phyloP scores from a whole-genome alignment of 2,113 vertebrate genomes.

The Rhizomys pruinosus region DNA sequence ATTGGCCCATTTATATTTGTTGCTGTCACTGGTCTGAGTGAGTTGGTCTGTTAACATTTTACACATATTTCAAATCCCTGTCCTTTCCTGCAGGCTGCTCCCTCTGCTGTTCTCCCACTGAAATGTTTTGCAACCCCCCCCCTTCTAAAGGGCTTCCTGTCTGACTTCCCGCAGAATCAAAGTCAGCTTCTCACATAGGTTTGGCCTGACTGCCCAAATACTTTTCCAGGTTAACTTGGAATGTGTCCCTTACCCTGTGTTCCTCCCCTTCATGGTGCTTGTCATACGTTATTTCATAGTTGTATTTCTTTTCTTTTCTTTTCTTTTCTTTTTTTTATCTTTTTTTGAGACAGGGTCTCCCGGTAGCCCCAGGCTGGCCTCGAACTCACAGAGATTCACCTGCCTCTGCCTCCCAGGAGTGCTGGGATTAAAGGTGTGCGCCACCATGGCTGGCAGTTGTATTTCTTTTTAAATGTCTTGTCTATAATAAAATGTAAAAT shows the following conservation, averaged over 20 bases:
- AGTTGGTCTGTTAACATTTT: background rate
- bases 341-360: too few species aligned
- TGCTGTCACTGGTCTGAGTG: background rate
- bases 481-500: background rate
- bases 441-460: too few species aligned
- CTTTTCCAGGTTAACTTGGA: too few species aligned
- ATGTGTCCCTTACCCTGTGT: background rate
- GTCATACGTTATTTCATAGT: too few species aligned
- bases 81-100: background rate
- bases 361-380: too few species aligned
- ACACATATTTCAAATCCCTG: background rate
- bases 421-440: too few species aligned
- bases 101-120: background rate
- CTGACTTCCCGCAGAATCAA: background rate
- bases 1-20: conserved; percentile 24
- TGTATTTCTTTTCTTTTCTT: background rate
- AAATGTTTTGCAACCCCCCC: background rate
- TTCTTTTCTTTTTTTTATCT: too few species aligned
- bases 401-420: too few species aligned
- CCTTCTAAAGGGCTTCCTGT: background rate
- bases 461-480: background rate
- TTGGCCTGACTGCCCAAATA: background rate
- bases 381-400: too few species aligned
- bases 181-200: background rate
- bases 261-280: background rate